A percentile compares a stretch with the other conserved stretches of the same genome.
phyloP scores from a whole-genome alignment of 2,797 vertebrate species.

The Hyperoplus immaculatus region DNA sequence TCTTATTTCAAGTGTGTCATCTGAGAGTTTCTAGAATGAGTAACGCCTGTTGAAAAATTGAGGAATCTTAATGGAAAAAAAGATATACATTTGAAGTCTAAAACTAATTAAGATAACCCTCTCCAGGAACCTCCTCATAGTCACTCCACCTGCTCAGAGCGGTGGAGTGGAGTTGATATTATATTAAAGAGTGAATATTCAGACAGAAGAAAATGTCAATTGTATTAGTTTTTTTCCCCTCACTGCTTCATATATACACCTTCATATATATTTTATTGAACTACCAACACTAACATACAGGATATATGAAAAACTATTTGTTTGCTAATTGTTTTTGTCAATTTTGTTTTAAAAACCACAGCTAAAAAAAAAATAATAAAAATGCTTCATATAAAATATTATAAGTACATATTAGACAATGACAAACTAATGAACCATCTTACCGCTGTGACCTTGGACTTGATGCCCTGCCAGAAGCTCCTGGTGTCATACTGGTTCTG shows the following conservation, averaged over 20 bases:
- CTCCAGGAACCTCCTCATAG: not conserved
- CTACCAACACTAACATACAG: not conserved
- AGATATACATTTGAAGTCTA: not conserved
- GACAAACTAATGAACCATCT: constrained; percentile 51
- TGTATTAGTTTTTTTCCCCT: not conserved
- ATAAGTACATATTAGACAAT: no score
- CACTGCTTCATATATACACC: not conserved
- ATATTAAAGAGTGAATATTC: constrained; percentile 8
- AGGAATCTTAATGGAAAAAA: not conserved
- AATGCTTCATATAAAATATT: not conserved
- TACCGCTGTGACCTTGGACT: constrained; percentile 97
- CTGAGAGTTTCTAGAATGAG: not conserved
- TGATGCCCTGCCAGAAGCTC: constrained; percentile 96
- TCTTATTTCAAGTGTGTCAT: not conserved
- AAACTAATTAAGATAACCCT: not conserved
- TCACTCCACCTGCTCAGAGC: not conserved
- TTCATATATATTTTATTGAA: not conserved
- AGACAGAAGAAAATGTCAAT: not conserved
- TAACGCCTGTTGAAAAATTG: not conserved
- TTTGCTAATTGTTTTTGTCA: not conserved
- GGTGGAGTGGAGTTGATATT: not conserved
- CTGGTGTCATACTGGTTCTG: constrained; percentile 91
- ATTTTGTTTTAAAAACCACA: not conserved
- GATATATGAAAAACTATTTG: not conserved
- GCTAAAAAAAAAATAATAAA: not conserved